These are phyloP conservation scores for Tenualosa ilisha DNA, from an alignment of 2,797 vertebrate species.

Conservation along the genomic window DNA sequence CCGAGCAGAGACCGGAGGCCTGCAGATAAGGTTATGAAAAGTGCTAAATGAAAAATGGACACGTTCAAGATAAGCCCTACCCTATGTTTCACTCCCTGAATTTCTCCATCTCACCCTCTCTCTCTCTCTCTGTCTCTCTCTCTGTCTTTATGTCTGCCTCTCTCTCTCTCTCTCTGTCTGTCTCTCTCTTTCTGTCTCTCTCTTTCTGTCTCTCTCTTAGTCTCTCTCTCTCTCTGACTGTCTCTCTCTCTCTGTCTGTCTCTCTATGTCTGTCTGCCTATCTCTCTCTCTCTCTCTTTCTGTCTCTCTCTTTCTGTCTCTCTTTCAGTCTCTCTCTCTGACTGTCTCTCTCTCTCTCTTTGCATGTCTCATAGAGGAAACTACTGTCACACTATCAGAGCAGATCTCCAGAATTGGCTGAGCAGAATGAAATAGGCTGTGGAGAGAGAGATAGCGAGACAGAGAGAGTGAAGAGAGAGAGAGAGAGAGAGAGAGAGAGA, in stretches of 20 bases:
- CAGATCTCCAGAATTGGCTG: background rate
- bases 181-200: background rate
- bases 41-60: slow-evolving; percentile 50
- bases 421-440: background rate
- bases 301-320: background rate
- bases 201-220: background rate
- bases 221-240: background rate
- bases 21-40: slow-evolving; percentile 70
- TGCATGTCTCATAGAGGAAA: background rate
- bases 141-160: too few relatives aligned
- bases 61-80: slow-evolving; percentile 46
- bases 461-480: background rate
- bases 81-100: slow-evolving; percentile 32
- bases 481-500: slow-evolving; percentile 1
- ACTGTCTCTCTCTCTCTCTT: background rate
- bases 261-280: background rate
- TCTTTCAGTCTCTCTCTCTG: background rate
- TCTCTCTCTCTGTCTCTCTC: background rate
- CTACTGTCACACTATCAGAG: background rate
- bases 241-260: background rate
- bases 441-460: background rate
- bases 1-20: slow-evolving; percentile 57
- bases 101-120: slow-evolving; percentile 18
- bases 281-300: background rate
- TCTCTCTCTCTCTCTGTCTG: too few relatives aligned